Evolutionary conservation across 1,140 invertebrate species (phyloP), one percentile per base, ranked within the genome.

Genomic region (Rhagoletis zephyria): DNA sequence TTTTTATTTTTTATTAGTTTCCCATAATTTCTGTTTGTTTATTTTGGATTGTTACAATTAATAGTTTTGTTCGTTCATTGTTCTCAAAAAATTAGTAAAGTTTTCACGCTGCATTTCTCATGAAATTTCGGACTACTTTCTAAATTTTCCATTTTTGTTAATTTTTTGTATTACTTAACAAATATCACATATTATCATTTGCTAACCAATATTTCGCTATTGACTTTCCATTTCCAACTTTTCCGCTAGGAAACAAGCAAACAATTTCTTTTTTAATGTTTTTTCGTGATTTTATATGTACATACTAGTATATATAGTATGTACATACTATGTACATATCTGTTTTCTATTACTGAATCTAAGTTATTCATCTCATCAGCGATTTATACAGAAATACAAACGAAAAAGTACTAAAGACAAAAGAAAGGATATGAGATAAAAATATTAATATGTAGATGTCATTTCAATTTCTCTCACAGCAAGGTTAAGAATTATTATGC

Each of bases 321-420:
- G 30, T 30, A 30, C 30, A 30, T 30, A 30, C 30, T 30, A 30
- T 30, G 30, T 30, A 30, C 30, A 30, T 30, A 30, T 56, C 48
- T 81, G 19, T n/a, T 81, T 81, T 81, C 74, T 19, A 6, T 81
- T 81, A 7, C 74, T 81, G 48, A 59, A n/a, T 81, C 74, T 81
- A 16, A 59, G 48, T 81, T 81, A 10, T 42, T 81, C 74, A 81
- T 81, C 74, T 81, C 74, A 81, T 81, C 74, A 19, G 45, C 74
- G 45, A 81, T 14, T n/a, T n/a, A 7, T 45, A 30, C 30, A 30
- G 30, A 51, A 48, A 74, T 63, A 63, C 1, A 63, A 3, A 30
- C 30, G 30, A 30, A 30, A 30, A 30, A 30, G 30, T 30, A 30
- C 30, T 30, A 30, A 30, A 30, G 30, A 30, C 30, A 30, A 30